Conservation (phyloP, 2,888 invertebrate species). For the Dromius quadrimaculatus region DNA sequence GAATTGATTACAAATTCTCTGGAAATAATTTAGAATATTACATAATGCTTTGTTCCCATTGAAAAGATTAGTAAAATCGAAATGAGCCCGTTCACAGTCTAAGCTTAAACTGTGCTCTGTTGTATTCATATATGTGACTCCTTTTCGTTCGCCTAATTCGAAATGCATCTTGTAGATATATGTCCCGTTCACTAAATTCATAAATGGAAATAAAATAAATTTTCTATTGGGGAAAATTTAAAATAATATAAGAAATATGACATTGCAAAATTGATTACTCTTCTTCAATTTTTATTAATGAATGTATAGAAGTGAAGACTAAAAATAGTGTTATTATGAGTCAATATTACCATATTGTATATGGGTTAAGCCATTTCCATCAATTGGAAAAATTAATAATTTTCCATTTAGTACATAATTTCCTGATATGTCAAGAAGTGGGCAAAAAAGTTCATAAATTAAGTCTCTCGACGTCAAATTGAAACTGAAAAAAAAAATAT, state of each 20-base stretch:
- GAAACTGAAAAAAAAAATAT: constrained; percentile 31
- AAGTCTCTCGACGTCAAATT: constrained; percentile 7
- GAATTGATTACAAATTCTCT: constrained; percentile 51
- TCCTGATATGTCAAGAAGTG: constrained; percentile 25
- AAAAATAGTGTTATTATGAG: constrained; percentile 34
- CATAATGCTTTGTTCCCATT: constrained; percentile 60
- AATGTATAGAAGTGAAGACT: neutral
- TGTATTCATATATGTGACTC: neutral
- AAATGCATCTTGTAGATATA: constrained; percentile 15
- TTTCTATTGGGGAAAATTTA: too few relatives aligned
- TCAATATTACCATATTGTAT: constrained; percentile 52
- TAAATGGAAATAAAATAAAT: constrained; percentile 46
- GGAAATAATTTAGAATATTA: constrained; percentile 38
- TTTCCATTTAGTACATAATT: constrained; percentile 50
- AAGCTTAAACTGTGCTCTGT: neutral
- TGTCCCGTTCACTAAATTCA: constrained; percentile 18
- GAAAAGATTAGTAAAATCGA: constrained; percentile 59
- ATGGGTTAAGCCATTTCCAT: constrained; percentile 51
- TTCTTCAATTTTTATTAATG: too few relatives aligned
- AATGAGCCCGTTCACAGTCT: constrained; percentile 9
- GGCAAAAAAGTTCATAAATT: neutral
- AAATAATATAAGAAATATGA: too few relatives aligned
- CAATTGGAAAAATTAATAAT: constrained; percentile 51
- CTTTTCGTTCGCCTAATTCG: neutral
- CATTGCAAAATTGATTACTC: too few relatives aligned